phyloP scores from a whole-genome alignment of 2,888 invertebrate species.

The Doris montereyensis region DNA sequence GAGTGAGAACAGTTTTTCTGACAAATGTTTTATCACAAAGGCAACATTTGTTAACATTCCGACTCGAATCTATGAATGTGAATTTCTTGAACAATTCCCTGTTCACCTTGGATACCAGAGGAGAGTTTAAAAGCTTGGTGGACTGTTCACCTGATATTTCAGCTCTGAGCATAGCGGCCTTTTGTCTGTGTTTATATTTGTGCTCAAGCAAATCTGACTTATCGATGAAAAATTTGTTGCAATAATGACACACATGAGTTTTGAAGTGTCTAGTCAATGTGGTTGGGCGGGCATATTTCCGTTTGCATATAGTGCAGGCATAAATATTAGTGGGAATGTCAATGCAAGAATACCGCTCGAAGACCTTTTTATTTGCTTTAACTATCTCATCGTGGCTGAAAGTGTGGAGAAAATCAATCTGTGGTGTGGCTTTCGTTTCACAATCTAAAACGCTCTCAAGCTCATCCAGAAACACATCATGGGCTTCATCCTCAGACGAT shows the following conservation, averaged over 20 bases:
- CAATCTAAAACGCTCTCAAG: constrained; percentile 37
- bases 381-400: constrained; percentile 42
- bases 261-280: constrained; percentile 41
- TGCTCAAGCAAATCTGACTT: constrained; percentile 39
- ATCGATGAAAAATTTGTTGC: constrained; percentile 38
- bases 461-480: constrained; percentile 37
- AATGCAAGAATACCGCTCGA: constrained; percentile 38
- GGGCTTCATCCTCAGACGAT: constrained; percentile 30
- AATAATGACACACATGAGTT: constrained; percentile 38
- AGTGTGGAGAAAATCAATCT: constrained; percentile 29
- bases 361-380: constrained; percentile 35
- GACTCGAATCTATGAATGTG: constrained; percentile 22
- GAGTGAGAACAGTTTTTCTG: constrained; percentile 34
- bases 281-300: constrained; percentile 41
- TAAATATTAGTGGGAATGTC: constrained; percentile 37
- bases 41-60: constrained; percentile 29
- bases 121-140: not conserved
- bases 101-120: constrained; percentile 34
- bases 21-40: constrained; percentile 39
- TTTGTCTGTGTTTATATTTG: constrained; percentile 33
- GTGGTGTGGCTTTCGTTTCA: constrained; percentile 24
- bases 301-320: constrained; percentile 41
- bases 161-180: constrained; percentile 30
- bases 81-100: constrained; percentile 37
- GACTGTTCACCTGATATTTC: constrained; percentile 27